Percentiles rank a stretch among this genome's conserved stretches.
Evolutionary conservation across 2,797 vertebrate species (phyloP).

Genomic region (Pipistrellus pipistrellus): DNA sequence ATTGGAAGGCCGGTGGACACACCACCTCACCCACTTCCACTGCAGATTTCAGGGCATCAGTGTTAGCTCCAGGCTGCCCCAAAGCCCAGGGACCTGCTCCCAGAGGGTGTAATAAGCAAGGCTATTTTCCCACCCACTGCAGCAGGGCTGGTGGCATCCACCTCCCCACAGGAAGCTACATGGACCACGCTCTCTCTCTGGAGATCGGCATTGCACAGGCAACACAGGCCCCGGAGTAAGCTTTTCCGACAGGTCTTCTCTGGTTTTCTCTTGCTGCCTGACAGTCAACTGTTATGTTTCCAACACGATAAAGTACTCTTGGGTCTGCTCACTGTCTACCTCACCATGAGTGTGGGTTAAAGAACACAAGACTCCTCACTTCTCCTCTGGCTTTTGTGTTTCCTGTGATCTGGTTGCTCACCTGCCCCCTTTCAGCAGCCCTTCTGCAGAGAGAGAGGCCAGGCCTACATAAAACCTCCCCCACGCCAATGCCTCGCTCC

Average conservation of each 20-base stretch:
- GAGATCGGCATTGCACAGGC: not conserved
- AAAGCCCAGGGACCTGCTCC: not conserved
- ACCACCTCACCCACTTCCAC: rapidly evolving
- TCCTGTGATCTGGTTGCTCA: slow-evolving; percentile 10
- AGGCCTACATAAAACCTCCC: not conserved
- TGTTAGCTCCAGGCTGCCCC: not conserved
- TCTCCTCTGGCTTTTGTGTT: not conserved
- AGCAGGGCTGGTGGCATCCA: not conserved
- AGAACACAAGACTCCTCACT: not conserved
- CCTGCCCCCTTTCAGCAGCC: slow-evolving; percentile 19
- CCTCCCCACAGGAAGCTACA: slow-evolving; percentile 21
- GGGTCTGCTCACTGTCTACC: not conserved
- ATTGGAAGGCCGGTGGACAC: not conserved
- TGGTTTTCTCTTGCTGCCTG: not conserved
- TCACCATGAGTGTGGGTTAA: not conserved
- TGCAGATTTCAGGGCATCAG: not conserved
- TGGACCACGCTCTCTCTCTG: not conserved
- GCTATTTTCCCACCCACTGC: not conserved
- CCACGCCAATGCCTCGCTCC: not conserved
- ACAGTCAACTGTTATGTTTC: not conserved
- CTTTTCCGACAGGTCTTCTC: not conserved
- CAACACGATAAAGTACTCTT: not conserved
- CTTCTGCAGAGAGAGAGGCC: not conserved
- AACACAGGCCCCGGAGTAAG: not conserved
- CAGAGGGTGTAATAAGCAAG: not conserved